Conservation (phyloP, 2,888 invertebrate genomes). For the Tachystola acroxantha region DNA sequence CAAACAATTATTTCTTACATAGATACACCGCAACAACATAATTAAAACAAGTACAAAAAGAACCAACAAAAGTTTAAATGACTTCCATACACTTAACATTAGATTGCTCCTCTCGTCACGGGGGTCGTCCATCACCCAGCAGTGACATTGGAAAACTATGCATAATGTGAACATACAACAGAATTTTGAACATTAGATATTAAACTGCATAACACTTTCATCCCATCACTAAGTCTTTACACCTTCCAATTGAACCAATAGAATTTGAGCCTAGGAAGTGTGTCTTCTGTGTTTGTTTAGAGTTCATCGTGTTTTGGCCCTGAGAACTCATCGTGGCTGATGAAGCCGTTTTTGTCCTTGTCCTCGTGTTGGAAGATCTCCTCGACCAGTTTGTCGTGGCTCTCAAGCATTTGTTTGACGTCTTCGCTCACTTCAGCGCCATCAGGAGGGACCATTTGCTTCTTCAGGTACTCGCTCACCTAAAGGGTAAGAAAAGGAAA, state of each 20-base stretch:
- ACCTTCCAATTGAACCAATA: constrained; percentile 2
- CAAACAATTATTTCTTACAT: constrained; percentile 35
- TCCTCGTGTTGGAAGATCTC: constrained; percentile 99
- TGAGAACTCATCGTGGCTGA: constrained; percentile 97
- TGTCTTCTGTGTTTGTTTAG: constrained; percentile 61
- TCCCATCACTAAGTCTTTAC: constrained; percentile 12
- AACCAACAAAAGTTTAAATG: constrained; percentile 39
- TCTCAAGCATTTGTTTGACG: constrained; percentile 88
- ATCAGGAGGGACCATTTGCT: constrained; percentile 92
- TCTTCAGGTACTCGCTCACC: constrained; percentile 95
- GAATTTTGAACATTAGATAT: constrained; percentile 10
- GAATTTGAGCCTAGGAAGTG: constrained; percentile 2
- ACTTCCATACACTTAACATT: constrained; percentile 25
- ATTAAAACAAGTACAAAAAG: constrained; percentile 58
- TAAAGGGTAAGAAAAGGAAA: constrained; percentile 52
- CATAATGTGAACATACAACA: constrained; percentile 7
- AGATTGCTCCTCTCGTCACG: constrained; percentile 3
- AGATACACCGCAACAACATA: constrained; percentile 45
- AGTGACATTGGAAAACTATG: constrained; percentile 3
- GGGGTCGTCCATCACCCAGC: neutral
- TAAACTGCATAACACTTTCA: constrained; percentile 9
- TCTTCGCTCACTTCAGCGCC: constrained; percentile 86
- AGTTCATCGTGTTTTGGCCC: constrained; percentile 99
- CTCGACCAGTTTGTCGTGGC: constrained; percentile 95
- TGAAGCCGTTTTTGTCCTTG: constrained; percentile 96